Evolutionary conservation across 2,797 vertebrate species (phyloP).

Genomic region (Merluccius polli): DNA sequence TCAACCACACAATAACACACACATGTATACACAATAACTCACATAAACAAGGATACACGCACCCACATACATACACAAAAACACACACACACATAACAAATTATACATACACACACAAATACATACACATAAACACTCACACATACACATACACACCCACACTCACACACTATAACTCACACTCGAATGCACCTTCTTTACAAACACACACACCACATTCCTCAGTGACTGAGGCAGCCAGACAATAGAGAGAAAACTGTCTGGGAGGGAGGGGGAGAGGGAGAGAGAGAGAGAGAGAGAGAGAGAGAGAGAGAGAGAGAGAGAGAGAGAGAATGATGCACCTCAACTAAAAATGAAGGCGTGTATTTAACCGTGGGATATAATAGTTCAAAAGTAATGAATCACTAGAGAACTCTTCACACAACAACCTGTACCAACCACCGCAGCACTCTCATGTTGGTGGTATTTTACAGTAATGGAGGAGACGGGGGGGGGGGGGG

Average conservation of each 20-base stretch:
- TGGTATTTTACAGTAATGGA: neutral
- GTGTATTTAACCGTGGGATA: neutral
- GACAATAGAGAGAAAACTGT: constrained; percentile 35
- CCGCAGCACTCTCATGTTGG: no score
- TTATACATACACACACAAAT: constrained; percentile 33
- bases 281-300: neutral
- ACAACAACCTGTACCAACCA: no score
- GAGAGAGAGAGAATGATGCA: neutral
- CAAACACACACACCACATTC: constrained; percentile 50
- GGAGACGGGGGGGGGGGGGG: neutral
- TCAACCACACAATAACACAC: constrained; percentile 39
- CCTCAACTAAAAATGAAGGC: neutral
- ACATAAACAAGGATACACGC: no score
- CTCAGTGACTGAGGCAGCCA: constrained; percentile 32
- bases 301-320: neutral
- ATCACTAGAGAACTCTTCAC: neutral
- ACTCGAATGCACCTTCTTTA: neutral
- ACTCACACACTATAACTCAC: neutral
- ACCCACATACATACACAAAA: constrained; percentile 46
- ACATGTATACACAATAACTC: constrained; percentile 34
- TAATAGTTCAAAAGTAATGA: neutral
- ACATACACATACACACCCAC: constrained; percentile 44
- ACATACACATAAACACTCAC: constrained; percentile 46
- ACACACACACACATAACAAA: constrained; percentile 53
- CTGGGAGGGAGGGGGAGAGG: neutral